Evolutionary conservation across 2,797 vertebrate species (phyloP).

Genomic region (Tarsius wallacei): DNA sequence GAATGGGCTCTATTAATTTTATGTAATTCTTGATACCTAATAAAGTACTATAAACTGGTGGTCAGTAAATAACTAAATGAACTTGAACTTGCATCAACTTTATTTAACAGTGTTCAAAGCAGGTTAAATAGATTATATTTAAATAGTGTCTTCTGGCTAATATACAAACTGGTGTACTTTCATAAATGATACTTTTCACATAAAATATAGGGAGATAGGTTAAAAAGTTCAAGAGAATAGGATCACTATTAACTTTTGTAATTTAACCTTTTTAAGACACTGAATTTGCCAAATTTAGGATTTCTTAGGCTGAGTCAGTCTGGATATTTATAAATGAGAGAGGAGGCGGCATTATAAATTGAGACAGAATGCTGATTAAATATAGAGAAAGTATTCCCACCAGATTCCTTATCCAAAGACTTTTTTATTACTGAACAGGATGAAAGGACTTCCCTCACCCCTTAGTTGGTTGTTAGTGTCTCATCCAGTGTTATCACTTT

Average conservation of each 20-base stretch:
- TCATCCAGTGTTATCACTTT: not conserved
- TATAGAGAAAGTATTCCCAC: conserved; percentile 68
- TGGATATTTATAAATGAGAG: conserved; percentile 81
- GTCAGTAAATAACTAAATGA: conserved; percentile 35
- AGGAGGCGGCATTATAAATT: conserved; percentile 77
- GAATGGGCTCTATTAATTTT: conserved; percentile 28
- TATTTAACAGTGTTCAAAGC: not conserved
- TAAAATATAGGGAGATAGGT: conserved; percentile 50
- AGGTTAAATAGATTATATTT: not conserved
- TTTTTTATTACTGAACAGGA: conserved; percentile 27
- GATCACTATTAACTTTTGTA: conserved; percentile 56
- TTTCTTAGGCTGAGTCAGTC: conserved; percentile 79
- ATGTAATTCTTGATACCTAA: not conserved
- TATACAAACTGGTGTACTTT: not conserved
- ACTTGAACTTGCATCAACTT: conserved; percentile 35
- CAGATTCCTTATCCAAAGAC: conserved; percentile 52
- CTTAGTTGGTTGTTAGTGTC: not conserved
- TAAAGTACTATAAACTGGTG: not conserved
- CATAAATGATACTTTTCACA: conserved; percentile 52
- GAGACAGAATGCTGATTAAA: conserved; percentile 77
- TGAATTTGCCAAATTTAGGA: conserved; percentile 71
- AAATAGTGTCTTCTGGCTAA: conserved; percentile 16
- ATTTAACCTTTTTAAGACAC: conserved; percentile 68
- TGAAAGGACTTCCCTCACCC: conserved; percentile 2
- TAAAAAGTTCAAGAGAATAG: conserved; percentile 45